A percentile compares a stretch with the other conserved stretches of the same genome.
Evolutionary conservation across 2,113 vertebrate species (phyloP).

Genomic region (Mugil cephalus): DNA sequence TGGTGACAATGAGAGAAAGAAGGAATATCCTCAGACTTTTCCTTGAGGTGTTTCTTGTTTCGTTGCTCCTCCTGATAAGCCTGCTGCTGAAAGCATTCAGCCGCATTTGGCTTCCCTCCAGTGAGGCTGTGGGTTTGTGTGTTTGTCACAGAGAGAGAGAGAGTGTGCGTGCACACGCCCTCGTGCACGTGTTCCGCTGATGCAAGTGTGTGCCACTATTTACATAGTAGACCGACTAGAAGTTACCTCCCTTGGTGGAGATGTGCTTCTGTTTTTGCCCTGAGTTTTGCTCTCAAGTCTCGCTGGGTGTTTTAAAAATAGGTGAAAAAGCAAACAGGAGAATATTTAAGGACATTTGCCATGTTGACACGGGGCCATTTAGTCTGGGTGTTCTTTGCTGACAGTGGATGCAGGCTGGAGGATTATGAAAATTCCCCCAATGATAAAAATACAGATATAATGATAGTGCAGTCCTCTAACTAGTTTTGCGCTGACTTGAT

Average conservation of each 20-base stretch:
- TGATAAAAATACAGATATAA: too few relatives aligned
- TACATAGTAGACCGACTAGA: constrained; percentile 81
- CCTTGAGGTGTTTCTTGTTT: constrained; percentile 12
- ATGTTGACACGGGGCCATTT: not conserved
- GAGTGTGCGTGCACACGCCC: not conserved
- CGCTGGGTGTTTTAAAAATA: not conserved
- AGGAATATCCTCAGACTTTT: not conserved
- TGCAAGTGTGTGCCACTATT: constrained; percentile 50
- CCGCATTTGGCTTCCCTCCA: constrained; percentile 46
- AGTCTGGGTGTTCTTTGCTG: not conserved
- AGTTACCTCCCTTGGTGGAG: constrained; percentile 19
- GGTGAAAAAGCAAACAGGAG: constrained; percentile 5
- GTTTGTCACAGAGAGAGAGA: not conserved
- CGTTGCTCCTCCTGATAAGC: constrained; percentile 16
- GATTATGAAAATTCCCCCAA: too few relatives aligned
- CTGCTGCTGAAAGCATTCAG: constrained; percentile 11
- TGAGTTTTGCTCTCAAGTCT: constrained; percentile 38
- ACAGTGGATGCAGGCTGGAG: not conserved
- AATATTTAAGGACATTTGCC: constrained; percentile 7
- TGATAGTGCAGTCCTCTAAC: too few relatives aligned
- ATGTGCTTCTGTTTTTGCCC: constrained; percentile 65
- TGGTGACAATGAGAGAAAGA: constrained; percentile 2
- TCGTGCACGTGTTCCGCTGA: constrained; percentile 35
- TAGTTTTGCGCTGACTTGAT: too few relatives aligned
- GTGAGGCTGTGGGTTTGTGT: constrained; percentile 45